Evolutionary conservation across 2,797 vertebrate genomes (phyloP).

Genomic region (Sandelia bainsii): DNA sequence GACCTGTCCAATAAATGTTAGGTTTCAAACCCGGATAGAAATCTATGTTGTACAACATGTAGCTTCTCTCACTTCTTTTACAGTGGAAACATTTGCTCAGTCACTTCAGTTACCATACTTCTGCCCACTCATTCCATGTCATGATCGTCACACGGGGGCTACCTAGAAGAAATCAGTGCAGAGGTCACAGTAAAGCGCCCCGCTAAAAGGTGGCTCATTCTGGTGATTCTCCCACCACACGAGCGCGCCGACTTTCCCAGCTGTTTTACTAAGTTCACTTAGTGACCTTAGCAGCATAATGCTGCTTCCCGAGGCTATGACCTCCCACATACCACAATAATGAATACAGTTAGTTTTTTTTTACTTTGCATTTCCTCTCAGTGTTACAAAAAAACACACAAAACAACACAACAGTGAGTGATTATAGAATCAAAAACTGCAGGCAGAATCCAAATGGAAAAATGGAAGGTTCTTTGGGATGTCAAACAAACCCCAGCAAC

Average conservation of each 20-base stretch:
- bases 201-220: constrained; percentile 13
- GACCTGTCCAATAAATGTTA: neutral
- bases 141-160: constrained; percentile 33
- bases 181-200: constrained; percentile 34
- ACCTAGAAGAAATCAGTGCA: constrained; percentile 12
- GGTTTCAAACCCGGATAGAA: neutral
- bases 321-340: constrained; percentile 38
- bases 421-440: neutral
- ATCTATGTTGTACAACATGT: neutral
- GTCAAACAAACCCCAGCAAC: constrained; percentile 11
- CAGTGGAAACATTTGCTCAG: constrained; percentile 13
- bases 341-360: neutral
- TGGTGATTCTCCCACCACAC: constrained; percentile 19
- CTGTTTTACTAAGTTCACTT: constrained; percentile 34
- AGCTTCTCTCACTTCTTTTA: constrained; percentile 8
- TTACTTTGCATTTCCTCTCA: neutral
- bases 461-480: neutral
- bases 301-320: constrained; percentile 32
- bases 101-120: neutral
- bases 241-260: constrained; percentile 16
- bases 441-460: neutral
- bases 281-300: constrained; percentile 35
- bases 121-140: constrained; percentile 39
- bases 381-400: neutral
- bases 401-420: neutral